Base-by-base conservation (phyloP, 2,888 invertebrate genomes). In the Palloptera scutellata region DNA sequence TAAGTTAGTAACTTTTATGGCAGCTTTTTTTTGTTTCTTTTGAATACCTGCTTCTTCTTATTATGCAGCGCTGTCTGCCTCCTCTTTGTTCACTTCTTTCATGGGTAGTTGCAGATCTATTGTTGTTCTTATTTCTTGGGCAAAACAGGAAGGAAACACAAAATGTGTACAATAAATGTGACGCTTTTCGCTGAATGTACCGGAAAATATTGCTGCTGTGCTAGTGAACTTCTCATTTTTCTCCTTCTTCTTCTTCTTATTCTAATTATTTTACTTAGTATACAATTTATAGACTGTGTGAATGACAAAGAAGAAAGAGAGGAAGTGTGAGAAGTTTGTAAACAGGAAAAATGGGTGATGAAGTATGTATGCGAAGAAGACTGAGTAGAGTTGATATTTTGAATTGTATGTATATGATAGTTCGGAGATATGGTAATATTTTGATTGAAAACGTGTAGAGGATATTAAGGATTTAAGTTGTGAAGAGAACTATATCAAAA, bases 91-190 rank as follows among this genome's bases (percentile, higher is more conserved):
- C 30, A 30, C 6, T 30, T 30, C 30, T 30, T 30, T 30, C 30
- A 30, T 30, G 30, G 30, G 6, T 30, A 30, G 30, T 6, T 3
- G 58, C 58, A 57, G 11, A 15, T 42, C 12, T 43, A 41, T 42
- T 59, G 43, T 59, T 59, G 53, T 53, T 4, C 48, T 48, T 5
- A 48, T 48, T 48, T 48, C 12, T 15, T n/a, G 48, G 48, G 30
- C n/a, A 11, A 53, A 53, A 12, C 53, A n/a, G 53, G 53, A 53
- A 53, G 53, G 53, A 53, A 53, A 53, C 53, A 13, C n/a, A 19
- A 53, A 12, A 53, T 17, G 17, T 19, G 4, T 53, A 12, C 48
- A 48, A 48, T 48, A 15, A 5, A 48, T 15, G 48, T n/a, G 15
- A 12, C 13, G 15, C 12, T 48, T 12, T 3, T n/a, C 8, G 4